Conservation (phyloP, 2,113 vertebrate species). For the Lagopus muta region DNA sequence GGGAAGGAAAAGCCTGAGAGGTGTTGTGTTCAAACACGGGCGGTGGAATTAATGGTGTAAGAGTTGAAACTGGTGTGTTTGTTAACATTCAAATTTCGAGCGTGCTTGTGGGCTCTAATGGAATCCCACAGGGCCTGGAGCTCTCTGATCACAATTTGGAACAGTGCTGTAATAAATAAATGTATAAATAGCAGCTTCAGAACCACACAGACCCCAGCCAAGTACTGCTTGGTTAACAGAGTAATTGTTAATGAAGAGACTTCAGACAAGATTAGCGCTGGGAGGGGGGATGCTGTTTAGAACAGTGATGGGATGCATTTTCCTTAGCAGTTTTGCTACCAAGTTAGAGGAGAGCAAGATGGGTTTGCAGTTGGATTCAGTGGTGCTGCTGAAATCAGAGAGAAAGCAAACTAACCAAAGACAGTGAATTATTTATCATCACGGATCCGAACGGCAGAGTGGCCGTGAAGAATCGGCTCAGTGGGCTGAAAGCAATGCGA, state of each 20-base stretch:
- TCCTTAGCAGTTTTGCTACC: not conserved
- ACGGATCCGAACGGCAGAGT: conserved; percentile 6
- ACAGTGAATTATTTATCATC: conserved; percentile 65
- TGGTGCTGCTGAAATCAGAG: not conserved
- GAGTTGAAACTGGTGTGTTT: not conserved
- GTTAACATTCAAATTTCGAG: not conserved
- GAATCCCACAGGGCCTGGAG: not conserved
- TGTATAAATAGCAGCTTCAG: not conserved
- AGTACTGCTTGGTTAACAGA: not conserved
- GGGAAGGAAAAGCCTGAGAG: not conserved
- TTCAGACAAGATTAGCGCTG: not conserved
- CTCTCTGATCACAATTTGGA: not conserved
- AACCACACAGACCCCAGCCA: not conserved
- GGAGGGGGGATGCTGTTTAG: not conserved
- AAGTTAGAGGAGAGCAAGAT: not conserved
- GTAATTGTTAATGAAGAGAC: not conserved
- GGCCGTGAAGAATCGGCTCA: conserved; percentile 12
- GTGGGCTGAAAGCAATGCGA: conserved; percentile 44
- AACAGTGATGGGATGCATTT: not conserved
- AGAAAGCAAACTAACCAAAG: conserved; percentile 12
- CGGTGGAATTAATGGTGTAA: not conserved
- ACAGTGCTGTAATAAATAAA: not conserved
- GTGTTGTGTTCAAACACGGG: not conserved
- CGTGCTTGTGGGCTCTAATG: not conserved
- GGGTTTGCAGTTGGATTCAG: not conserved